Evolutionary conservation across 2,888 invertebrate genomes (phyloP).

Genomic region (Synanthedon formicaeformis): DNA sequence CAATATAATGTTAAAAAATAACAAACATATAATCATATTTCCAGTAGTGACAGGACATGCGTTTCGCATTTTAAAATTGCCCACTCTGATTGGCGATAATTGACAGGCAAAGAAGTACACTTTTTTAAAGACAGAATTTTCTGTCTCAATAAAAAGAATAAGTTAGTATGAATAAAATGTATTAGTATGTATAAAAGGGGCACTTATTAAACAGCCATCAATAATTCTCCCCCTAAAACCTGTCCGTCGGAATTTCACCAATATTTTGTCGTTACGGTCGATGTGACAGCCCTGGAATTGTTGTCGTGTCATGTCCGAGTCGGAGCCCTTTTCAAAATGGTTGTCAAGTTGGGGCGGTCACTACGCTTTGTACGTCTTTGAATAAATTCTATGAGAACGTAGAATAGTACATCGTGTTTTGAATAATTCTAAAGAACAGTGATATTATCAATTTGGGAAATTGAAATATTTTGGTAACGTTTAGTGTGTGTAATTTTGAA

Average conservation of each 20-base stretch:
- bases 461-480: background rate
- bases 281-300: constrained; percentile 45
- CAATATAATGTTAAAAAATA: too few relatives aligned
- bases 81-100: too few relatives aligned
- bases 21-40: too few relatives aligned
- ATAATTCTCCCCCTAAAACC: constrained; percentile 20
- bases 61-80: too few relatives aligned
- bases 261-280: constrained; percentile 27
- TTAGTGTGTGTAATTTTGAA: too few relatives aligned
- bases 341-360: constrained; percentile 43
- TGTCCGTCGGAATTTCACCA: constrained; percentile 27
- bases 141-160: too few relatives aligned
- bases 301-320: constrained; percentile 45
- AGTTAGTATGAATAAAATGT: too few relatives aligned
- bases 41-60: too few relatives aligned
- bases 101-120: too few relatives aligned
- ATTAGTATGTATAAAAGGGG: too few relatives aligned
- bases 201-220: constrained; percentile 30
- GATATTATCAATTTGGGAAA: background rate
- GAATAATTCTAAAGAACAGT: background rate
- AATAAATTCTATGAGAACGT: background rate
- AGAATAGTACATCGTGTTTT: background rate
- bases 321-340: constrained; percentile 56
- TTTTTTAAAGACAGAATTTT: too few relatives aligned
- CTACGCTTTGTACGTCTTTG: constrained; percentile 34